A percentile compares a stretch with the other conserved stretches of the same genome.
These are phyloP conservation scores for Emydocephalus ijimae DNA, from an alignment of 2,113 vertebrate genomes.

Conservation along the genomic window DNA sequence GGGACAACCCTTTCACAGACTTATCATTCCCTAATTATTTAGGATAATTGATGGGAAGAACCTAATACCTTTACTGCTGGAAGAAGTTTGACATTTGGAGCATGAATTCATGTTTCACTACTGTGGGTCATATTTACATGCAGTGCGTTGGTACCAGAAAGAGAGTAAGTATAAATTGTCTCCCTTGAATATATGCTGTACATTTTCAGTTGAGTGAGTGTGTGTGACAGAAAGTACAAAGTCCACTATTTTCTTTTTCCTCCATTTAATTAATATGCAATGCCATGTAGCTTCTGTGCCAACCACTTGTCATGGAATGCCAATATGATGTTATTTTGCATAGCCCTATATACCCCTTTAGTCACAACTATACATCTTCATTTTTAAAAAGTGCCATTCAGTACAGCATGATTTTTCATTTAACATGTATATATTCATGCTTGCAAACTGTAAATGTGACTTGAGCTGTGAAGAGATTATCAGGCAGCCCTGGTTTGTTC, in stretches of 20 bases:
- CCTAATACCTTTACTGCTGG: conserved; percentile 77
- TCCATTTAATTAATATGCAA: background rate
- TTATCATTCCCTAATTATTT: background rate
- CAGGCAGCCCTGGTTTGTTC: background rate
- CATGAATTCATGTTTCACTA: conserved; percentile 90
- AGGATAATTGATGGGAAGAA: conserved; percentile 74
- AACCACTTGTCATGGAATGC: background rate
- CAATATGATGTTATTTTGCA: background rate
- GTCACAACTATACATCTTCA: background rate
- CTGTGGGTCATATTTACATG: conserved; percentile 75
- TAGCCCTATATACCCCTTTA: background rate
- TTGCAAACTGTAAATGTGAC: background rate
- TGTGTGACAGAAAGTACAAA: background rate
- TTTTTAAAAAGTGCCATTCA: background rate
- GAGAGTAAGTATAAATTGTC: conserved; percentile 70
- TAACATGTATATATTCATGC: background rate
- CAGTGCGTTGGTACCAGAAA: conserved; percentile 79
- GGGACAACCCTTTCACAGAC: background rate
- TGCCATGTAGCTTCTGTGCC: background rate
- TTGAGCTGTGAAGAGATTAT: background rate
- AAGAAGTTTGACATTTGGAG: conserved; percentile 58
- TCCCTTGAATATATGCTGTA: conserved; percentile 14
- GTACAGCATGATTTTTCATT: background rate
- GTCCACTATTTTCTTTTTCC: background rate
- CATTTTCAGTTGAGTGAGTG: background rate